Conservation (phyloP, 2,888 invertebrate species). For the Cryptops parisi region DNA sequence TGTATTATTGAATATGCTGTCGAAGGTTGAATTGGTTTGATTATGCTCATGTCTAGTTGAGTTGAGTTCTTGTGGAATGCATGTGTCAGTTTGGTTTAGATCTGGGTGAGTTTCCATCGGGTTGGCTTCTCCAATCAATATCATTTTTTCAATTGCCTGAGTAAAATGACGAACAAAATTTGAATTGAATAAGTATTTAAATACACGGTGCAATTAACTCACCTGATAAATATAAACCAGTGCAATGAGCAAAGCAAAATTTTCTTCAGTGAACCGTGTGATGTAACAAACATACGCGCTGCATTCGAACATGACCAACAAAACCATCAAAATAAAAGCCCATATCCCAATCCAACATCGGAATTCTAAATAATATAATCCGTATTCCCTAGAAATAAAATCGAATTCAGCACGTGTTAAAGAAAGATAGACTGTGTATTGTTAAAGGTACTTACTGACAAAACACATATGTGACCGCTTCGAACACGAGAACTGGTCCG, state of each 20-base stretch:
- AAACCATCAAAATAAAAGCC: constrained; percentile 25
- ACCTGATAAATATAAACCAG: constrained; percentile 27
- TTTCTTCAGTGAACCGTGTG: constrained; percentile 29
- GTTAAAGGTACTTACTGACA: constrained; percentile 23
- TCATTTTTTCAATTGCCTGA: constrained; percentile 13
- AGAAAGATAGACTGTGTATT: too few relatives aligned
- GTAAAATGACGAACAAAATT: neutral
- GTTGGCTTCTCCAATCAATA: constrained; percentile 7
- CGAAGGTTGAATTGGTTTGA: neutral
- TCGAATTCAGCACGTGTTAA: too few relatives aligned
- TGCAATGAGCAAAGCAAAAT: constrained; percentile 27
- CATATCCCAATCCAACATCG: constrained; percentile 30
- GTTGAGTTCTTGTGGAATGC: neutral
- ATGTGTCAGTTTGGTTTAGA: neutral
- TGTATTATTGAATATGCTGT: neutral
- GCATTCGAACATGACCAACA: constrained; percentile 26
- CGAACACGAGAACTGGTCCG: constrained; percentile 38
- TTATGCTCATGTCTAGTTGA: neutral
- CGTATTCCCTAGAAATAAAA: constrained; percentile 2
- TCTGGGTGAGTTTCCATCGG: constrained; percentile 10
- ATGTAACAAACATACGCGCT: constrained; percentile 27
- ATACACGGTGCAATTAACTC: too few relatives aligned
- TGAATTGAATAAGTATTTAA: too few relatives aligned
- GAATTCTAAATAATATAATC: constrained; percentile 24
- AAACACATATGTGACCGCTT: constrained; percentile 31